phyloP scores from a whole-genome alignment of 2,797 vertebrate genomes.

The Hypotaenidia philippensis region DNA sequence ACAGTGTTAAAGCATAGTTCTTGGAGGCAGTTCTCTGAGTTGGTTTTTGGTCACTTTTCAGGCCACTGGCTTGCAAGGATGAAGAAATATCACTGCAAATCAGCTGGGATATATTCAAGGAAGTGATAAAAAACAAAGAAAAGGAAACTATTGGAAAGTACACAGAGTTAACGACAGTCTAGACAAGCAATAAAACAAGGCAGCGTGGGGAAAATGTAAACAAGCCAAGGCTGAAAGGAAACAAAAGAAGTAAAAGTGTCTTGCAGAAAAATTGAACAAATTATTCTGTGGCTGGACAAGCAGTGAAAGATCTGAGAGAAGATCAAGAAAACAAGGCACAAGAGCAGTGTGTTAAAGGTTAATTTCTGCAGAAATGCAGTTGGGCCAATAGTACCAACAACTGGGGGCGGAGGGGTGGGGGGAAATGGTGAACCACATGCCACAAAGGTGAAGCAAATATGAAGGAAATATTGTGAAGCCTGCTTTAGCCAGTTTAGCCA shows the following conservation, averaged over 20 bases:
- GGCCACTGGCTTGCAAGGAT: neutral
- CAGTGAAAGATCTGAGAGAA: neutral
- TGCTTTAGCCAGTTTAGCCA: neutral
- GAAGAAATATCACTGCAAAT: conserved; percentile 22
- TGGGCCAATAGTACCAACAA: neutral
- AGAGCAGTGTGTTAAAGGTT: neutral
- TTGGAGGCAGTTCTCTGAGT: neutral
- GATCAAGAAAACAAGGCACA: neutral
- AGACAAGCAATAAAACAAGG: conserved; percentile 38
- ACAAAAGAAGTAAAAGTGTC: conserved; percentile 45
- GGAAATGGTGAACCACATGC: neutral
- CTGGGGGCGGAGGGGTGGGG: too few relatives aligned
- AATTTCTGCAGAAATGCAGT: neutral
- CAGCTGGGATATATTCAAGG: conserved; percentile 39
- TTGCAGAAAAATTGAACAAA: neutral
- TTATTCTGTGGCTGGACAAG: neutral
- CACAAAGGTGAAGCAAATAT: conserved; percentile 2
- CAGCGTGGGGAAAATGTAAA: conserved; percentile 38
- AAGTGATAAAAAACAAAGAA: conserved; percentile 52
- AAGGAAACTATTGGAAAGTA: conserved; percentile 60
- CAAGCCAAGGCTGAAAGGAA: neutral
- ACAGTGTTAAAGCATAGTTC: neutral
- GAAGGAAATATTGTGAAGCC: neutral
- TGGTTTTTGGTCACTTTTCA: neutral
- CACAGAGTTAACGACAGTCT: neutral